Evolutionary conservation across 2,113 vertebrate genomes (phyloP).

Genomic region (Bos indicus): DNA sequence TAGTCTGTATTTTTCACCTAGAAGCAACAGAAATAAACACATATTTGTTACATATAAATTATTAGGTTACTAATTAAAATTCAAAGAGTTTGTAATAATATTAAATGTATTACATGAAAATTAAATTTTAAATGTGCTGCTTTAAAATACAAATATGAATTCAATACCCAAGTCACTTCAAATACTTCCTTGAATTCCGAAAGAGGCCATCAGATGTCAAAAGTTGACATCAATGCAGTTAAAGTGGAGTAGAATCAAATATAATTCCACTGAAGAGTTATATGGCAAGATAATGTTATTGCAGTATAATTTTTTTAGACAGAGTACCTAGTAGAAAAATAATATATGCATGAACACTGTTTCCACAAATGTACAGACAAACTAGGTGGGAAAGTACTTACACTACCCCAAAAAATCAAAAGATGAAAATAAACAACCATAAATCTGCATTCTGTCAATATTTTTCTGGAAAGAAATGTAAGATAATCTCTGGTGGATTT

Average conservation of each 20-base stretch:
- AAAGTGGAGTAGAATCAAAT: neutral
- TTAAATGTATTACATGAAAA: neutral
- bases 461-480: neutral
- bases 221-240: neutral
- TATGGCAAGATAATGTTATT: neutral
- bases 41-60: neutral
- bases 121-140: neutral
- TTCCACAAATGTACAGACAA: neutral
- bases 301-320: neutral
- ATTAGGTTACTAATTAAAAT: neutral
- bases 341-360: neutral
- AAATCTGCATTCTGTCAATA: neutral
- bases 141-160: neutral
- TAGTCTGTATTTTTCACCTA: neutral
- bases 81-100: neutral
- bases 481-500: neutral
- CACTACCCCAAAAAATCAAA: neutral
- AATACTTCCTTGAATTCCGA: neutral
- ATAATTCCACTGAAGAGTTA: neutral
- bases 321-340: neutral
- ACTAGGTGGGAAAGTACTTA: neutral
- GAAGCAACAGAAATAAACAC: neutral
- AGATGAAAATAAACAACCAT: neutral
- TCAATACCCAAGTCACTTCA: neutral
- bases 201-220: neutral